Base-by-base conservation (phyloP, 2,888 invertebrate genomes). In the Acrocera orbiculus region DNA sequence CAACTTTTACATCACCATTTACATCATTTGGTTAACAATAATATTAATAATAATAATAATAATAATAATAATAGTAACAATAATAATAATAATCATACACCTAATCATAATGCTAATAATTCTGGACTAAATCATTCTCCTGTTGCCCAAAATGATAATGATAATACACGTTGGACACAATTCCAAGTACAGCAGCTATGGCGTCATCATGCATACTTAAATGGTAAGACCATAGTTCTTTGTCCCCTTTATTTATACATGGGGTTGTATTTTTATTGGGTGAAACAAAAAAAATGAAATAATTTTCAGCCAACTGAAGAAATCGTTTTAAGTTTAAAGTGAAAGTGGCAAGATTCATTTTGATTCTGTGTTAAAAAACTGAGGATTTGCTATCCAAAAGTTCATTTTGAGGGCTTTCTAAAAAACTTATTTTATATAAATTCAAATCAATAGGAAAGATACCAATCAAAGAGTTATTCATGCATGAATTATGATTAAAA, bases 151-250 rank as follows among this genome's bases (percentile, higher is more conserved):
- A 32, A 32, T 7, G 42, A 42, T 30, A 52, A 59, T 30, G 58
- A 59, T 37, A 54, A 47, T 45, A 57, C 47, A 44, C 59, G 61
- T 27, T 61, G 60, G 60, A 60, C 60, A 38, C 60, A 61, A 44
- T 61, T 60, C 47, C 60, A 61, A 49, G 61, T 61, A 44, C 60
- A 61, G 40, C 48, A 61, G 42, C 54, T 61, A 52, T 59, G 60
- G 45, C 54, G 60, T 44, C 60, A 61, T 44, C 61, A 61, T 38
- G 57, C 58, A 2, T 61, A 60, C 48, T 47, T 61, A 41, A 61
- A 61, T 45, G 60, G 60, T 61, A 61, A 49, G n/a, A 24, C 19
- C 9, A 13, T 27, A 16, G 26, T 25, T 22, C 22, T 22, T n/a
- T n/a, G n/a, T n/a, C n/a, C n/a, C n/a, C n/a, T n/a, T n/a, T n/a